phyloP scores from a whole-genome alignment of 1,140 invertebrate genomes.

The Bombus pascuorum region DNA sequence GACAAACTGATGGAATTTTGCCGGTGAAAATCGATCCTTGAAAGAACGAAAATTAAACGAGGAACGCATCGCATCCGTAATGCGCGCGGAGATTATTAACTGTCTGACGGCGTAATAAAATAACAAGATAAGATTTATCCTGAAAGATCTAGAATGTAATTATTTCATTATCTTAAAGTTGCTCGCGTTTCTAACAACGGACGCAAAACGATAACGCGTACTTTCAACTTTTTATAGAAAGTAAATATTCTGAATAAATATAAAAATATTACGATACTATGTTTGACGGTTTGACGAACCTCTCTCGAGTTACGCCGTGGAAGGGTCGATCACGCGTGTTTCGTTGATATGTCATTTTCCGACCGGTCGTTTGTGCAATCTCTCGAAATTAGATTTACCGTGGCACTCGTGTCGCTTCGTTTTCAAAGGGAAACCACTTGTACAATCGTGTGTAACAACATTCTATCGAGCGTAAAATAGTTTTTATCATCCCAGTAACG shows the following conservation, averaged over 20 bases:
- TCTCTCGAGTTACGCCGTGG: too few species aligned
- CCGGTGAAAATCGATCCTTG: too few species aligned
- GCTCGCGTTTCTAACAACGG: too few species aligned
- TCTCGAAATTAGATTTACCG: not conserved
- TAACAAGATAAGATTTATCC: too few species aligned
- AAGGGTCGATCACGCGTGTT: not conserved
- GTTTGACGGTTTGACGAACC: too few species aligned
- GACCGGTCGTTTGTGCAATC: not conserved
- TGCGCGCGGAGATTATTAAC: not conserved
- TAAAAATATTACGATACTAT: too few species aligned
- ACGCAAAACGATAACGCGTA: too few species aligned
- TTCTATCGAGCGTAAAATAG: not conserved
- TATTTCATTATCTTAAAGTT: too few species aligned
- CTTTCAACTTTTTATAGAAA: too few species aligned
- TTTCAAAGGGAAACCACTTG: not conserved
- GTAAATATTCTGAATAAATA: too few species aligned
- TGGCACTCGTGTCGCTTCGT: not conserved
- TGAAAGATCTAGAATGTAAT: too few species aligned
- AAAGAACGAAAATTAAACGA: not conserved
- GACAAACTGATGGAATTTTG: not conserved
- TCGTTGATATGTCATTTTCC: slow-evolving; percentile 8
- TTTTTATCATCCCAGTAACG: not conserved
- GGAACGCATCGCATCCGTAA: too few species aligned
- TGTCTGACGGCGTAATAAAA: not conserved
- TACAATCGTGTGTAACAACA: not conserved